Evolutionary conservation across 2,113 vertebrate genomes (phyloP), one percentile per base, ranked within the genome.

Genomic region (Apteryx owenii): DNA sequence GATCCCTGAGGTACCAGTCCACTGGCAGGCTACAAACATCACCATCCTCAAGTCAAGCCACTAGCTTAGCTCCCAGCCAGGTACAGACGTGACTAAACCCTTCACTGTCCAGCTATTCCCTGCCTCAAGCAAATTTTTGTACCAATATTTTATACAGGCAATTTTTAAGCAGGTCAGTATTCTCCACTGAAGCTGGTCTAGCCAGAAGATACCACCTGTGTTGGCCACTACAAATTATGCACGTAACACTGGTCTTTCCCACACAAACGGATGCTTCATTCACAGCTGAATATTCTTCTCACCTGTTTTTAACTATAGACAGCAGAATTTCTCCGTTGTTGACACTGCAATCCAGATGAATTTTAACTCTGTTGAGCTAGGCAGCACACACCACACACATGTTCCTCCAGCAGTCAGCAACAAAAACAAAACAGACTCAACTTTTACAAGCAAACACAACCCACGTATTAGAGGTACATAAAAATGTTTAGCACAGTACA

Each of bases 391-490:
- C 44, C 15, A 50, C 23, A 42, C 69, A 79, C 2, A 1, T 13
- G 38, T 78, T 88, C 71, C 64, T 85, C 64, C 40, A 81, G 68
- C 8, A 90, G 46, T 81, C 91, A 90, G 79, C 38, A 81, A 78
- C 42, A 89, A 97, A 91, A 83, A 50, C 46, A 48, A 94, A 89
- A 18, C n/a, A 85, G 64, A 62, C 44, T 88, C 79, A 75, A 26
- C 38, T 89, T 88, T 58, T 44, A 56, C 56, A 73, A 88, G 61
- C 42, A 88, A 90, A 60, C 4, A 15, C 20, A 88, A 38, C 50
- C 54, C 56, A 31, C 68, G 48, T 38, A 36, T 21, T 10, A 38
- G 21, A 94, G n/a, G 65, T 64, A 75, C 68, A 78, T 82, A 89
- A 96, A 93, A 88, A 88, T 0, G 6, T 69, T 91, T 86, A 89